Conservation (phyloP, 2,113 vertebrate genomes). For the Alexandromys fortis region DNA sequence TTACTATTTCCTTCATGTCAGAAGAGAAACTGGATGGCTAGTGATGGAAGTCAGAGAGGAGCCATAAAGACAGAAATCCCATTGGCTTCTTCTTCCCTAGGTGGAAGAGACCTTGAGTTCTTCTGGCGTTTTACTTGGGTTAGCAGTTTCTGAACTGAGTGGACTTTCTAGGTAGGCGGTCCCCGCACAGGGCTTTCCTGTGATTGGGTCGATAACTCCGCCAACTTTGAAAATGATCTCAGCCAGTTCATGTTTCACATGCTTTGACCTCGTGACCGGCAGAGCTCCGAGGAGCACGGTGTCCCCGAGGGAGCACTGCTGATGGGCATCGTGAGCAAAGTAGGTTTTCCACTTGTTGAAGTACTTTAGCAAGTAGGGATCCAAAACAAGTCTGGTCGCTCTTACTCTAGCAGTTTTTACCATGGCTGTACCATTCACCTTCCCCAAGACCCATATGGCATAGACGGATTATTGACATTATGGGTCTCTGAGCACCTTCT, state of each 20-base stretch:
- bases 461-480: slow-evolving; percentile 93
- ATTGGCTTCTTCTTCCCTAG: slow-evolving; percentile 71
- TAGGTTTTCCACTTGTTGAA: slow-evolving; percentile 98
- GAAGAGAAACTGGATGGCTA: background rate
- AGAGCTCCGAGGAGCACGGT: slow-evolving; percentile 95
- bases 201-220: slow-evolving; percentile 94
- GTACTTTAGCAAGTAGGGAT: slow-evolving; percentile 96
- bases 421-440: slow-evolving; percentile 98
- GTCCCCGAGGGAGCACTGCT: slow-evolving; percentile 94
- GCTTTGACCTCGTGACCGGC: slow-evolving; percentile 90
- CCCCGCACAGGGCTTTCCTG: slow-evolving; percentile 93
- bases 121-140: slow-evolving; percentile 88
- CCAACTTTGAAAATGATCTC: slow-evolving; percentile 97
- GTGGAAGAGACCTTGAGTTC: slow-evolving; percentile 87
- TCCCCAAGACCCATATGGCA: slow-evolving; percentile 96
- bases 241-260: slow-evolving; percentile 95
- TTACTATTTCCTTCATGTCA: slow-evolving; percentile 24
- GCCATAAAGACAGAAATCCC: background rate
- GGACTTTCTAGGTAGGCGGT: slow-evolving; percentile 89
- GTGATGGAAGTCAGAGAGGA: background rate
- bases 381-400: slow-evolving; percentile 94
- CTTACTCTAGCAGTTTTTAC: slow-evolving; percentile 96
- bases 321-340: slow-evolving; percentile 94
- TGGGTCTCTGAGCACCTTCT: slow-evolving; percentile 53
- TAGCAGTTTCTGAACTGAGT: slow-evolving; percentile 79